Percentiles rank a stretch among this genome's conserved stretches.
Evolutionary conservation across 2,888 invertebrate species (phyloP).

Genomic region (Yponomeuta sedellus): DNA sequence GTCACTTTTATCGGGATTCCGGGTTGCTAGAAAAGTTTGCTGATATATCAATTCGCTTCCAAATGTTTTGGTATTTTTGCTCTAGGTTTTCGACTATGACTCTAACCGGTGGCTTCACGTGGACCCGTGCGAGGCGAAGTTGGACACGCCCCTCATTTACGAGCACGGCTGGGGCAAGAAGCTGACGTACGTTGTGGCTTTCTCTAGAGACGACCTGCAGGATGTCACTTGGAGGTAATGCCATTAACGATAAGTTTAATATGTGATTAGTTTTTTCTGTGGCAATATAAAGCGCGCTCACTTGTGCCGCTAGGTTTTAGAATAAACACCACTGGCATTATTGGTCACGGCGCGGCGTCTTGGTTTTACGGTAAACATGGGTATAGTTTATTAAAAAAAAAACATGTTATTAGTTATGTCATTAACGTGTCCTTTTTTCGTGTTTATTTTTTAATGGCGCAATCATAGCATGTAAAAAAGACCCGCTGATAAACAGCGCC

Average conservation of each 20-base stretch:
- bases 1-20: too few relatives aligned
- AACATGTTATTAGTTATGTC: too few relatives aligned
- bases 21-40: too few relatives aligned
- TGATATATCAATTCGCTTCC: too few relatives aligned
- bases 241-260: slow-evolving; percentile 44
- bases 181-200: slow-evolving; percentile 90
- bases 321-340: not conserved
- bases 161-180: slow-evolving; percentile 93
- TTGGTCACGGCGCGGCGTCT: too few relatives aligned
- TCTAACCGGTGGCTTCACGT: slow-evolving; percentile 92
- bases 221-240: slow-evolving; percentile 95
- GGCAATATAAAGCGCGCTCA: not conserved
- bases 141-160: slow-evolving; percentile 94
- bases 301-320: too few relatives aligned
- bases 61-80: not conserved
- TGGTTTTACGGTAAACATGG: too few relatives aligned
- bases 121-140: slow-evolving; percentile 94
- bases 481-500: too few relatives aligned
- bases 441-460: not conserved
- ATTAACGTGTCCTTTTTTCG: not conserved
- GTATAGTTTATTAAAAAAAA: too few relatives aligned
- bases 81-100: slow-evolving; percentile 84
- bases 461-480: too few relatives aligned
- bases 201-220: slow-evolving; percentile 90
- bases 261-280: not conserved